Conservation (phyloP, 2,888 invertebrate species). For the Choreutis nemorana region DNA sequence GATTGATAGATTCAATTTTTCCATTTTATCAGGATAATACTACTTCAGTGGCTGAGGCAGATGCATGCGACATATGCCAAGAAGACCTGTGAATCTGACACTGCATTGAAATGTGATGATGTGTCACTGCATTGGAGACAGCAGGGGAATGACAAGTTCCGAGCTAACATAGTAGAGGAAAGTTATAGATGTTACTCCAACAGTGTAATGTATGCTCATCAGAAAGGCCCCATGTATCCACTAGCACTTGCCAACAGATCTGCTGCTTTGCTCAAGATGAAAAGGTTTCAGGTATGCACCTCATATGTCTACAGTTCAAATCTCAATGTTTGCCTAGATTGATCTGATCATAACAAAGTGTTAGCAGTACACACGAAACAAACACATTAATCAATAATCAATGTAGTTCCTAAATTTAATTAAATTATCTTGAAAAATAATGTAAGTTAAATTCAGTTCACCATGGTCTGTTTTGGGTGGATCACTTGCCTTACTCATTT, state of each 20-base stretch:
- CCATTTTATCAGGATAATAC: slow-evolving; percentile 22
- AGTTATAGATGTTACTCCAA: slow-evolving; percentile 69
- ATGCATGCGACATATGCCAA: slow-evolving; percentile 36
- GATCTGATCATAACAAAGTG: too few relatives aligned
- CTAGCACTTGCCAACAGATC: slow-evolving; percentile 75
- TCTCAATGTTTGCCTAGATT: too few relatives aligned
- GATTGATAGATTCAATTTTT: too few relatives aligned
- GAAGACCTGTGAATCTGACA: slow-evolving; percentile 27
- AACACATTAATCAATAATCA: too few relatives aligned
- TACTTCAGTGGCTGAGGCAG: slow-evolving; percentile 41
- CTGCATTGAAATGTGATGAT: slow-evolving; percentile 39
- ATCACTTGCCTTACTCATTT: too few relatives aligned
- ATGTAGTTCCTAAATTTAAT: too few relatives aligned
- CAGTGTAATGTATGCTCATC: slow-evolving; percentile 67
- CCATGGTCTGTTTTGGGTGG: too few relatives aligned
- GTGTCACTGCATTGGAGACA: slow-evolving; percentile 46
- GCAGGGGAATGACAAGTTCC: slow-evolving; percentile 68
- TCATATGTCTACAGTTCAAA: too few relatives aligned
- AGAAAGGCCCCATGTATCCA: slow-evolving; percentile 62
- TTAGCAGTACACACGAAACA: too few relatives aligned
- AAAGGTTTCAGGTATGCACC: slow-evolving; percentile 68
- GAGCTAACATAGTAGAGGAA: slow-evolving; percentile 49
- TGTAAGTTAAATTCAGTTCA: too few relatives aligned
- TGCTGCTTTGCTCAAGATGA: slow-evolving; percentile 68
- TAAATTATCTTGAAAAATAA: too few relatives aligned